Percentiles rank a stretch among this genome's conserved stretches.
These are phyloP conservation scores for Cryptotis parvus DNA, from an alignment of 2,113 vertebrate genomes.

Conservation along the genomic window DNA sequence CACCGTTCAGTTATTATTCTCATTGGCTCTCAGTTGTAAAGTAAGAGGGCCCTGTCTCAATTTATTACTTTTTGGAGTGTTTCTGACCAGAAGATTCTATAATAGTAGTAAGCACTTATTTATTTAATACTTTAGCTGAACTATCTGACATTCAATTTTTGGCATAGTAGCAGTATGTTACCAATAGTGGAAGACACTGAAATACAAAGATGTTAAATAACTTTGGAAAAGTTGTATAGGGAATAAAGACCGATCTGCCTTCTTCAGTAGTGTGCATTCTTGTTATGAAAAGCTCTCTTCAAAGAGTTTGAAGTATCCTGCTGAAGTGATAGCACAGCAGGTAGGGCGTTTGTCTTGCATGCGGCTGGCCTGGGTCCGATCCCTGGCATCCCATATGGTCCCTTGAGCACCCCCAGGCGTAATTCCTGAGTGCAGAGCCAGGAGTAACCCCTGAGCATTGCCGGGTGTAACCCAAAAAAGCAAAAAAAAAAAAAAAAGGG, in stretches of 20 bases:
- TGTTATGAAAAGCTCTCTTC: not conserved
- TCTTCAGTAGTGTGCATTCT: not conserved
- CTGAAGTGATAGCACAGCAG: too few relatives aligned
- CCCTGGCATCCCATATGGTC: too few relatives aligned
- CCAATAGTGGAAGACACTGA: constrained; percentile 30
- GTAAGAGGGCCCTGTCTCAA: constrained; percentile 4
- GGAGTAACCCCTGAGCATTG: too few relatives aligned
- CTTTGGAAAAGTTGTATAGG: not conserved
- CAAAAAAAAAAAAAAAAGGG: too few relatives aligned
- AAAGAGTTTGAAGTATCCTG: constrained; percentile 26
- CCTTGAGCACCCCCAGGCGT: too few relatives aligned
- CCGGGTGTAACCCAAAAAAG: too few relatives aligned
- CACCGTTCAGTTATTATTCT: not conserved
- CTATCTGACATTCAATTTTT: constrained; percentile 22
- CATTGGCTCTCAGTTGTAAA: constrained; percentile 12
- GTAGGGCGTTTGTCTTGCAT: too few relatives aligned
- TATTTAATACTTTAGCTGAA: constrained; percentile 9
- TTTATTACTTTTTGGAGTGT: constrained; percentile 22
- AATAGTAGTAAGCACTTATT: constrained; percentile 8
- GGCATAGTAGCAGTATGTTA: constrained; percentile 6
- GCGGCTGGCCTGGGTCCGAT: too few relatives aligned
- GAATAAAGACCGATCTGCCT: not conserved
- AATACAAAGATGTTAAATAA: not conserved
- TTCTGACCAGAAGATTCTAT: constrained; percentile 15
- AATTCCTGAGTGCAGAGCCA: too few relatives aligned